phyloP scores from a whole-genome alignment of 2,113 vertebrate species.

The Tonatia bakeri region DNA sequence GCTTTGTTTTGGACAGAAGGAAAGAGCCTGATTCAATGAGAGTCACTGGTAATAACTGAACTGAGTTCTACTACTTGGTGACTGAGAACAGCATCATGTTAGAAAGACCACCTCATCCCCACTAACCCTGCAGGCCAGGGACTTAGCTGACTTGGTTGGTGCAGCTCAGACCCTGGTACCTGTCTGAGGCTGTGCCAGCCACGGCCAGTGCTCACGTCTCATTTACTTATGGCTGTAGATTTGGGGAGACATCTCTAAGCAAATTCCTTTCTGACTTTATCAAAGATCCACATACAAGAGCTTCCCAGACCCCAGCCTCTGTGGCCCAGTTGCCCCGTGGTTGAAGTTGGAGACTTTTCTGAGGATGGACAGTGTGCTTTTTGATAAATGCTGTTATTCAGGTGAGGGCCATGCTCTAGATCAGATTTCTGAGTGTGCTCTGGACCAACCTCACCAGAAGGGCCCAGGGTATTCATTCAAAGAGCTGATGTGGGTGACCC shows the following conservation, averaged over 20 bases:
- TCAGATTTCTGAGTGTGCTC: not conserved
- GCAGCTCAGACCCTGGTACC: not conserved
- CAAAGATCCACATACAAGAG: not conserved
- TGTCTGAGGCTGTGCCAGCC: not conserved
- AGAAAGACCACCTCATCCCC: not conserved
- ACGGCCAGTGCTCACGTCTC: not conserved
- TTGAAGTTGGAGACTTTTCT: not conserved
- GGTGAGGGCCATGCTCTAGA: not conserved
- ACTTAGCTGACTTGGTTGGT: not conserved
- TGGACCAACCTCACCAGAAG: not conserved
- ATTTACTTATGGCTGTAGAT: not conserved
- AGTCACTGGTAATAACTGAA: not conserved
- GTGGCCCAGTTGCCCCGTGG: not conserved
- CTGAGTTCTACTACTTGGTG: not conserved
- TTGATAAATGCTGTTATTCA: not conserved
- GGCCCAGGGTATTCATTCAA: not conserved
- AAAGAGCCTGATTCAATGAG: not conserved
- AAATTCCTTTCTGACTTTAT: not conserved
- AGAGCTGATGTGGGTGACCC: not conserved
- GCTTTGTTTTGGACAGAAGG: not conserved
- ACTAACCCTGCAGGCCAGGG: not conserved
- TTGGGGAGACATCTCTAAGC: not conserved
- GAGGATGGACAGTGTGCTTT: not conserved
- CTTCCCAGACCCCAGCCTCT: not conserved
- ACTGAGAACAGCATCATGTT: not conserved